These are phyloP conservation scores for Microctonus hyperodae DNA, from an alignment of 2,888 invertebrate genomes.

Conservation along the genomic window DNA sequence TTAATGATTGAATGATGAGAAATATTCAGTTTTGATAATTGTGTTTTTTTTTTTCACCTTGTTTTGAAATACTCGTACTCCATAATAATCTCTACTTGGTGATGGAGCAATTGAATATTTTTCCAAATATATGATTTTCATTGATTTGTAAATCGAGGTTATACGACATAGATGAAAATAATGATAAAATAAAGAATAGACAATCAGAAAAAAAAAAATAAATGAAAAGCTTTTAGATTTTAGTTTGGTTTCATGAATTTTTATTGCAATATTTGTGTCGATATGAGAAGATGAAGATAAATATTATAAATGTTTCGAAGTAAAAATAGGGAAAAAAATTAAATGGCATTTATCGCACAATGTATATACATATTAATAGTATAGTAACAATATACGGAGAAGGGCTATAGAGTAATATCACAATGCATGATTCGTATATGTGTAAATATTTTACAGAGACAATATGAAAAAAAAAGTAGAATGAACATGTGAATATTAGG, in stretches of 20 bases:
- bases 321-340: constrained; percentile 60
- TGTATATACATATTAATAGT: constrained; percentile 28
- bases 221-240: constrained; percentile 3
- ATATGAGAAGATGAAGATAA: constrained; percentile 63
- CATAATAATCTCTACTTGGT: constrained; percentile 59
- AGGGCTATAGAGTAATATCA: constrained; percentile 63
- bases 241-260: constrained; percentile 50
- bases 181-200: not conserved
- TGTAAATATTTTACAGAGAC: constrained; percentile 49
- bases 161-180: not conserved
- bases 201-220: constrained; percentile 19
- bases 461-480: constrained; percentile 17
- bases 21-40: not conserved
- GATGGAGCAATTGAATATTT: constrained; percentile 56
- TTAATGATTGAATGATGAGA: not conserved
- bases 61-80: constrained; percentile 48
- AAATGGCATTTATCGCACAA: constrained; percentile 48
- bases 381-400: constrained; percentile 58
- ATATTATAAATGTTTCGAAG: constrained; percentile 61
- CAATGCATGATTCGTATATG: constrained; percentile 63
- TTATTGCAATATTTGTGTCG: constrained; percentile 60
- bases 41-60: constrained; percentile 44
- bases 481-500: not conserved
- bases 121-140: constrained; percentile 48
- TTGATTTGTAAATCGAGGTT: constrained; percentile 42